These are phyloP conservation scores for Geotrupes spiniger DNA, from an alignment of 2,888 invertebrate genomes.

Conservation along the genomic window DNA sequence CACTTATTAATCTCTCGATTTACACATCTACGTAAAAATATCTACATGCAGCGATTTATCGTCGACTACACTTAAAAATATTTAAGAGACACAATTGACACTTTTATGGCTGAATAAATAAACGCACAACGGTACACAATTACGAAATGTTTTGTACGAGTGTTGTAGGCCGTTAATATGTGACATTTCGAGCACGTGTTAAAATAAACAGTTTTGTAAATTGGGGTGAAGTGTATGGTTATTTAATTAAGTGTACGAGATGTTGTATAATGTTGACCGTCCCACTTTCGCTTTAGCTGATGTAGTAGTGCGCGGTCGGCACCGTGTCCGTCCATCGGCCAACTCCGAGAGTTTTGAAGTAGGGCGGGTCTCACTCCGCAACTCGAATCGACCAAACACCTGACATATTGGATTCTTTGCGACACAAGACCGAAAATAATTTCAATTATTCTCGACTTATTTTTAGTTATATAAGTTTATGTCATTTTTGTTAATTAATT, in stretches of 20 bases:
- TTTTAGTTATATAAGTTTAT: no score
- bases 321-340: constrained; percentile 9
- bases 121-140: no score
- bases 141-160: no score
- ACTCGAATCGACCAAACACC: constrained; percentile 21
- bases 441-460: no score
- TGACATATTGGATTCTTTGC: constrained; percentile 19
- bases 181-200: constrained; percentile 5
- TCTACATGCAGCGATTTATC: no score
- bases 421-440: not conserved
- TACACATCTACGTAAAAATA: no score
- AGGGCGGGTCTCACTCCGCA: constrained; percentile 18
- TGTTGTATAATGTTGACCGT: constrained; percentile 28
- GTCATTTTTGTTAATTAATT: no score
- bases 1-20: no score
- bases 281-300: constrained; percentile 28
- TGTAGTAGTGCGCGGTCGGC: constrained; percentile 1
- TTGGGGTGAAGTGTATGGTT: constrained; percentile 19
- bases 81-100: no score
- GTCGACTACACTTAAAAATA: no score
- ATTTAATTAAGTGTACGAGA: constrained; percentile 24
- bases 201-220: constrained; percentile 9
- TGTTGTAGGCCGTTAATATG: no score
- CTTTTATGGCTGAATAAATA: no score
- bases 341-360: constrained; percentile 18